Base-by-base conservation (phyloP, 2,113 vertebrate species). In the Loxodonta africana region DNA sequence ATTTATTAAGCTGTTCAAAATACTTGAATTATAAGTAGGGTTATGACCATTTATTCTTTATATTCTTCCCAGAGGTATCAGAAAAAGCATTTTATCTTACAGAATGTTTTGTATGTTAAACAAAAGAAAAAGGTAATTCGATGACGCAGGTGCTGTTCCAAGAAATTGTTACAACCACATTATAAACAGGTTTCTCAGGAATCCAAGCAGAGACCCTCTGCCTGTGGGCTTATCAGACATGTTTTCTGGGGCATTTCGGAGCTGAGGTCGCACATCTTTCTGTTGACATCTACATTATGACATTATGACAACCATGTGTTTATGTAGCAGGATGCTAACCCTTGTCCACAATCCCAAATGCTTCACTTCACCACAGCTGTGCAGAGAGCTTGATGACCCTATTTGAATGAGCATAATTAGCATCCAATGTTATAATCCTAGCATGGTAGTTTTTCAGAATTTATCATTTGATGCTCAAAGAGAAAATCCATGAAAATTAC, bases 391-490 rank as follows among this genome's bases (percentile, higher is more conserved):
- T 94, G 53, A 90, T 76, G 65, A 90, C 86, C 94, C 60, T 71
- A 30, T 94, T 91, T 95, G 62, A 97, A 96, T 97, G 87, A 93
- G 89, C 87, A 80, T 95, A 92, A 97, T 98, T 97, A 97, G 90
- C 93, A 97, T 94, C 86, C 91, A 95, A 12, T 69, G 53, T 96
- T 95, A 80, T 67, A 94, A 95, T 85, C 89, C 84, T 33, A 85
- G 71, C 41, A 85, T 51, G n/a, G 41, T 60, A 69, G 14, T 63
- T 86, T 77, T 67, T 53, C 80, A 71, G 80, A 94, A 84, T 91
- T 94, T 78, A 90, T 91, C 84, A 80, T 48, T 92, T 94, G 62
- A 86, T 57, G 89, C 17, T 95, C 83, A 73, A 83, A 91, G 37
- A 92, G 88, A 95, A 97, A 94, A 41, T 91, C 76, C 78, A 53